Percentiles rank a stretch among this genome's conserved stretches.
phyloP scores from a whole-genome alignment of 2,888 invertebrate species.

The Toxonevra muliebris region DNA sequence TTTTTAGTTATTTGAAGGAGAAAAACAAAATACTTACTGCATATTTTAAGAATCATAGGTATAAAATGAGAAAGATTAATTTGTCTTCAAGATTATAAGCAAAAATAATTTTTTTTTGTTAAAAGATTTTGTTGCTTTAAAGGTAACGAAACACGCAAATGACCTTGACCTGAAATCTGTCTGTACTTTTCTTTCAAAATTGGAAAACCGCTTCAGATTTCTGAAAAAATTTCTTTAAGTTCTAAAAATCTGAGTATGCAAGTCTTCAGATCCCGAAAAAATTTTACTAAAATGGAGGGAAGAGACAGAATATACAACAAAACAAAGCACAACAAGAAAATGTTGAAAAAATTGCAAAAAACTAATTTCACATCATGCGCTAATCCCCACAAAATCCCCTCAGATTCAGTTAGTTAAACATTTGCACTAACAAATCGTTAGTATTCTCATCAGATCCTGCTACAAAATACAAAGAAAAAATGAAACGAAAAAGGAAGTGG shows the following conservation, averaged over 20 bases:
- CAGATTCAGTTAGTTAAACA: neutral
- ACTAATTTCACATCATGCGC: conserved; percentile 47
- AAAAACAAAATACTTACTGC: too few relatives aligned
- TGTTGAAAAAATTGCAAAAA: conserved; percentile 24
- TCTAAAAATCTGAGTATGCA: too few relatives aligned
- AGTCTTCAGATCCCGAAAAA: too few relatives aligned
- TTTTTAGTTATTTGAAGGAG: neutral
- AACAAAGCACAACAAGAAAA: neutral
- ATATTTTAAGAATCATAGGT: too few relatives aligned
- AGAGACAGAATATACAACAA: neutral
- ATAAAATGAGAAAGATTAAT: too few relatives aligned
- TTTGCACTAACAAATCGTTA: conserved; percentile 24
- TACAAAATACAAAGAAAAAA: conserved; percentile 14
- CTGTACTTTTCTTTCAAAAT: too few relatives aligned
- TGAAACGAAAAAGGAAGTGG: conserved; percentile 18
- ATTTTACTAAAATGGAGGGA: neutral
- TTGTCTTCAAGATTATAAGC: too few relatives aligned
- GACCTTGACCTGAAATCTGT: too few relatives aligned
- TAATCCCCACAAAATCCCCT: conserved; percentile 37
- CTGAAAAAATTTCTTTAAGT: too few relatives aligned
- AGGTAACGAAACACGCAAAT: too few relatives aligned
- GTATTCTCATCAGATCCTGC: conserved; percentile 39
- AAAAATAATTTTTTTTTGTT: too few relatives aligned
- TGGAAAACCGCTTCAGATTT: neutral
- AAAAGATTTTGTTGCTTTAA: too few relatives aligned